Evolutionary conservation across 1,140 invertebrate species (phyloP), one percentile per base, ranked within the genome.

Genomic region (Pachypeltis micranthus): DNA sequence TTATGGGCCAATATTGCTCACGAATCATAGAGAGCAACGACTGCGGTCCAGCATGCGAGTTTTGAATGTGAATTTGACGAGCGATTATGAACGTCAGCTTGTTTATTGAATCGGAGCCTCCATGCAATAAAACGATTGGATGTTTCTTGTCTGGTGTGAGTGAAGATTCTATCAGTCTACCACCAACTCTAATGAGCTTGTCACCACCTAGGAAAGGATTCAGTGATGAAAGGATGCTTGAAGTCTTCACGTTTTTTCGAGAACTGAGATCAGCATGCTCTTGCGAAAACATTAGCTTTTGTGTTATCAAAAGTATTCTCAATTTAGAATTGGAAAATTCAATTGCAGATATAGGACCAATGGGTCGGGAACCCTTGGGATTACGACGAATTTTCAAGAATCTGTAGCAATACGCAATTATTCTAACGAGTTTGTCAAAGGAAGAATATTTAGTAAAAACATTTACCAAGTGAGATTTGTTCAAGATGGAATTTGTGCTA

Each of bases 51-150:
- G 67, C 68, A 66, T 77, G 75, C 2, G 73, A 47, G 10, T 69
- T 55, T 24, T 61, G 59, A 2, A 51, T 0, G 63, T 77, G 75
- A 25, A 51, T 51, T 21, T 70, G 65, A 60, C 73, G 16, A 7
- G 60, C 39, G 10, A 77, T 69, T 2, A 77, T 64, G 34, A 75
- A 51, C 19, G 47, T 51, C 4, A 51, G 31, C 21, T 21, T 51
- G 21, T 51, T 51, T 3, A 67, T 61, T 14, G 72, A 71, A 3
- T 77, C 59, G 25, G 67, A 64, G 67, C 74, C 66, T 23, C 69
- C 69, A 10, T 65, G 29, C 25, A 73, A 71, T 31, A 74, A 57
- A 12, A 78, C 44, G 16, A 76, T 72, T 0, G 75, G 76, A 68
- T 77, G 74, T 64, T 74, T 75, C 24, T 70, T 67, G 26, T 71